Percentiles rank a stretch among this genome's conserved stretches.
Conservation (phyloP, 2,113 vertebrate species). For the Cavia aperea region DNA sequence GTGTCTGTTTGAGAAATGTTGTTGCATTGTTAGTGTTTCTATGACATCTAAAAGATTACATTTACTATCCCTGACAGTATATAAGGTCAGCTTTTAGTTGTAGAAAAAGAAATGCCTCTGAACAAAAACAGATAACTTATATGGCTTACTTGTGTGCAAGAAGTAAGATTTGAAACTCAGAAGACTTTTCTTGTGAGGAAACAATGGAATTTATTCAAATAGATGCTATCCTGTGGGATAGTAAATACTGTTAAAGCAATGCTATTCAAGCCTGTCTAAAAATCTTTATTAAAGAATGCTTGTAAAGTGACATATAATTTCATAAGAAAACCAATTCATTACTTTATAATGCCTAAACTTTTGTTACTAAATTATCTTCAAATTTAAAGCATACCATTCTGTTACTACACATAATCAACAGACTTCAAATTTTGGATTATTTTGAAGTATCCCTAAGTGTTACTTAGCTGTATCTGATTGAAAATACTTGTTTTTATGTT, state of each 20-base stretch:
- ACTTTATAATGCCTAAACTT: conserved; percentile 33
- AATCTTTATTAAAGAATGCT: neutral
- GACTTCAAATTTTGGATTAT: neutral
- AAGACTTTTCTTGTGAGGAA: neutral
- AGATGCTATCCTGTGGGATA: neutral
- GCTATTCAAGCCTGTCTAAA: neutral
- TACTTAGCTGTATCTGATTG: neutral
- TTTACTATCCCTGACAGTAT: neutral
- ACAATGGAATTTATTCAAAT: neutral
- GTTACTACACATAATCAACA: neutral
- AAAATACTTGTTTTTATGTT: neutral
- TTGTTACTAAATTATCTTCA: neutral
- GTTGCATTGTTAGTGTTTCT: neutral
- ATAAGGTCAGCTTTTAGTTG: neutral
- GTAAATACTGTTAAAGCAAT: neutral
- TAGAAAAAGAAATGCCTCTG: neutral
- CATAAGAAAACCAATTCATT: neutral
- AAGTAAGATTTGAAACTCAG: neutral
- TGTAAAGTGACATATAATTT: neutral
- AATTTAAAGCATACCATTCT: neutral
- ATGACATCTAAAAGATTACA: neutral
- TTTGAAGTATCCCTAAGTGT: neutral
- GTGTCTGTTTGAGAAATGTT: neutral
- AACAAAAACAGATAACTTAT: neutral
- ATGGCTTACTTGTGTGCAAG: neutral